A percentile compares a stretch with the other conserved stretches of the same genome.
Evolutionary conservation across 2,888 invertebrate species (phyloP).

Genomic region (Synergus itoensis): DNA sequence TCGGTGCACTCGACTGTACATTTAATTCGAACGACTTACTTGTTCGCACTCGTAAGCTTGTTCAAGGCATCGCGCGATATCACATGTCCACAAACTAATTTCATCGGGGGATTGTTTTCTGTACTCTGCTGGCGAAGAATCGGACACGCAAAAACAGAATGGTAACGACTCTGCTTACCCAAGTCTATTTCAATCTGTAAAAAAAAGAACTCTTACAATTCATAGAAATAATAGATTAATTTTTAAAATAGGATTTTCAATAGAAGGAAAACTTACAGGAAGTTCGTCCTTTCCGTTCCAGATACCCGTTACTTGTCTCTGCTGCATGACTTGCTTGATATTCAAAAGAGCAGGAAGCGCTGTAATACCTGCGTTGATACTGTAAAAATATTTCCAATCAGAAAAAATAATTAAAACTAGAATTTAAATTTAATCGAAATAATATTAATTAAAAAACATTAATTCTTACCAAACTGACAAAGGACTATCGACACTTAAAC

Average conservation of each 20-base stretch:
- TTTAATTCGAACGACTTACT: constrained; percentile 82
- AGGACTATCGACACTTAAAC: constrained; percentile 93
- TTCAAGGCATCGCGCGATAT: constrained; percentile 98
- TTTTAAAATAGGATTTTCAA: background rate
- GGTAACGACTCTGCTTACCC: constrained; percentile 93
- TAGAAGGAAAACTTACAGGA: constrained; percentile 83
- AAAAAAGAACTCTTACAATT: background rate
- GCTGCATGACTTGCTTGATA: constrained; percentile 94
- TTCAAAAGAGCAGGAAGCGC: constrained; percentile 97
- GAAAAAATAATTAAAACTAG: constrained; percentile 24
- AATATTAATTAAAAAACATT: constrained; percentile 20
- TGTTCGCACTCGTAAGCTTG: constrained; percentile 95
- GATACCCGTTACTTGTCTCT: constrained; percentile 93
- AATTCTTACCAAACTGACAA: constrained; percentile 87
- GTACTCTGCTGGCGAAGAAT: constrained; percentile 98
- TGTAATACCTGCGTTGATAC: constrained; percentile 94
- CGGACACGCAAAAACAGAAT: constrained; percentile 99
- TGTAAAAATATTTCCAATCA: constrained; percentile 65
- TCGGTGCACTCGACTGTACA: constrained; percentile 58
- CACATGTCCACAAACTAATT: constrained; percentile 98
- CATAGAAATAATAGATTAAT: background rate
- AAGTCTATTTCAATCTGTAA: constrained; percentile 96
- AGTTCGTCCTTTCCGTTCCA: constrained; percentile 98
- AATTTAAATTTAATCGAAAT: constrained; percentile 32
- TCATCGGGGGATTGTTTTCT: constrained; percentile 98